Percentiles rank a stretch among this genome's conserved stretches.
phyloP scores from a whole-genome alignment of 2,113 vertebrate species.

The Cynocephalus volans region DNA sequence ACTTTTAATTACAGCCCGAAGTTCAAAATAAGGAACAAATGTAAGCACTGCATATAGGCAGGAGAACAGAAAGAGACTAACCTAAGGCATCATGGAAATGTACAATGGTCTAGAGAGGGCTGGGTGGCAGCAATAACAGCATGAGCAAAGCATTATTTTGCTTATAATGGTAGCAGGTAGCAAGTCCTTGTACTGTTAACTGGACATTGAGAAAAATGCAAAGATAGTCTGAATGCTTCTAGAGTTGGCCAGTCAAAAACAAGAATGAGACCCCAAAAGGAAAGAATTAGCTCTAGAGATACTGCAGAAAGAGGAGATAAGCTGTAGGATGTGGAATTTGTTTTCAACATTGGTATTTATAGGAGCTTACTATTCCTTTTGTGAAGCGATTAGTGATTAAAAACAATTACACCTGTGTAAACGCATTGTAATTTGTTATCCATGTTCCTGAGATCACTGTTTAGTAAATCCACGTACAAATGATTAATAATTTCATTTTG shows the following conservation, averaged over 20 bases:
- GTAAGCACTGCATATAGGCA: background rate
- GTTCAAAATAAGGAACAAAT: conserved; percentile 24
- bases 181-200: background rate
- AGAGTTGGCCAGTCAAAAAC: background rate
- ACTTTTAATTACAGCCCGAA: background rate
- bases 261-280: background rate
- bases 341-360: background rate
- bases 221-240: background rate
- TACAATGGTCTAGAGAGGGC: background rate
- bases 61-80: background rate
- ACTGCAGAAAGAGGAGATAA: background rate
- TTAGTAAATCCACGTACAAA: conserved; percentile 56
- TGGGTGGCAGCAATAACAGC: background rate
- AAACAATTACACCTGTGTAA: conserved; percentile 33
- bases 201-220: background rate
- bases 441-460: conserved; percentile 6
- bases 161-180: background rate
- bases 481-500: conserved; percentile 56
- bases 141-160: background rate
- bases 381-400: conserved; percentile 6
- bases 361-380: background rate
- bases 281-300: background rate
- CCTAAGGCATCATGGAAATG: background rate
- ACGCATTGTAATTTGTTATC: background rate
- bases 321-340: background rate